Evolutionary conservation across 2,113 vertebrate species (phyloP), one percentile per base, ranked within the genome.

Genomic region (Ptychochromis oligacanthus): DNA sequence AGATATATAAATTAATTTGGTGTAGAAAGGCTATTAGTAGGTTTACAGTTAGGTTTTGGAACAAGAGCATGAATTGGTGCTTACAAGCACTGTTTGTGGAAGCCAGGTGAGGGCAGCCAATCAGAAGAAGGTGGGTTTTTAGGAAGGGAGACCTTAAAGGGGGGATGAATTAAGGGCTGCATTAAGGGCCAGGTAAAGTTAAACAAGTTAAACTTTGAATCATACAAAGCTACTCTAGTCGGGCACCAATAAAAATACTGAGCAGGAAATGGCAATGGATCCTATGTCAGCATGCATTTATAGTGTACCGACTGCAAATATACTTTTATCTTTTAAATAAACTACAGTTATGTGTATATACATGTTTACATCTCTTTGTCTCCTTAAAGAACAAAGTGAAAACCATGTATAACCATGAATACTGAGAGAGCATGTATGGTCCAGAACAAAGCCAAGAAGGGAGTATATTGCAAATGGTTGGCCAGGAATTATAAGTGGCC

Each of bases 281-380:
- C 17, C 5, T 6, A 6, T 52, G 15, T 7, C 18, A 52, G 49
- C 15, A 52, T 18, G 17, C 17, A 52, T 5, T 18, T 18, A 18
- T 52, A 18, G 49, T 52, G 49, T 18, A 18, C 64, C 26, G 15
- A 67, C 14, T 67, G 62, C 59, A 20, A 61, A 22, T 64, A 36
- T 40, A 64, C n/a, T 40, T 46, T 4, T 46, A 15, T 15, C 34
- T 40, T 34, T 38, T 62, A 38, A 38, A 62, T 12, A 62, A 11
- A 0, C 18, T 22, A n/a, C 12, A 64, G 2, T 22, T 38, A 1
- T 13, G 1, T 22, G 34, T 22, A 12, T 38, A 22, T 72, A 72
- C 52, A 31, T 72, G 20, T 46, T 72, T n/a, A 1, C 0, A 72
- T 31, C 15, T 49, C 38, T 59, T 17, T 17, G 26, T 28, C 14